Conservation (phyloP, 2,113 vertebrate genomes). For the Tauraco erythrolophus region DNA sequence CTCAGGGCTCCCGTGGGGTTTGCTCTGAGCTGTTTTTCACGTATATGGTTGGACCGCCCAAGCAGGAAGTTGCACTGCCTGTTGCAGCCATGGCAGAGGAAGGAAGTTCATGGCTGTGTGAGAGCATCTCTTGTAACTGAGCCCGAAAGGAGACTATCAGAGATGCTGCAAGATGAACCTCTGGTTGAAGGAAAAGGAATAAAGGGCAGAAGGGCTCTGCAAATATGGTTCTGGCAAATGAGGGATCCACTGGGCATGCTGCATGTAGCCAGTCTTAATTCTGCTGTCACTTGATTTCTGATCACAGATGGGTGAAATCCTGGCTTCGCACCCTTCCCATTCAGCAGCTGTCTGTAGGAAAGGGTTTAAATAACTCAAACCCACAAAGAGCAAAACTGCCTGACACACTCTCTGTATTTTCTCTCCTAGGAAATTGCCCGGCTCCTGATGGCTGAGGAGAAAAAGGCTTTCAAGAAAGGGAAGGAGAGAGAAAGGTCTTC, state of each 20-base stretch:
- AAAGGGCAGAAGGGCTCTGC: not conserved
- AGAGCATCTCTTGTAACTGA: not conserved
- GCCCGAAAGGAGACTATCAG: not conserved
- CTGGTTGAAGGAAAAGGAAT: not conserved
- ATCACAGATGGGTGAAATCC: not conserved
- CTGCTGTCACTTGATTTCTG: not conserved
- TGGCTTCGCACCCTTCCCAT: not conserved
- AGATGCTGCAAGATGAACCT: not conserved
- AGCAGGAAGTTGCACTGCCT: not conserved
- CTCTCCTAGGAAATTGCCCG: slow-evolving; percentile 89
- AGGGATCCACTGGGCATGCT: not conserved
- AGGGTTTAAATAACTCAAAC: not conserved
- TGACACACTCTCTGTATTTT: not conserved
- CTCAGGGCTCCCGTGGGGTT: not conserved
- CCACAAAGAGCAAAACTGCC: not conserved
- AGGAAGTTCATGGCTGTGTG: not conserved
- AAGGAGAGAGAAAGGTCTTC: slow-evolving; percentile 83
- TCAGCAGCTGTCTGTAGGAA: not conserved
- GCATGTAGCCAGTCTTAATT: not conserved
- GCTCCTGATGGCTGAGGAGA: slow-evolving; percentile 91
- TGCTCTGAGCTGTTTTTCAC: not conserved
- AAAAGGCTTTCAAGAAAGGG: slow-evolving; percentile 86
- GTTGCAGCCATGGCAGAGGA: not conserved
- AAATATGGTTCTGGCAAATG: not conserved
- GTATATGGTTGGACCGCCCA: not conserved